phyloP scores from a whole-genome alignment of 2,113 vertebrate species.

The Tyrannus savana region DNA sequence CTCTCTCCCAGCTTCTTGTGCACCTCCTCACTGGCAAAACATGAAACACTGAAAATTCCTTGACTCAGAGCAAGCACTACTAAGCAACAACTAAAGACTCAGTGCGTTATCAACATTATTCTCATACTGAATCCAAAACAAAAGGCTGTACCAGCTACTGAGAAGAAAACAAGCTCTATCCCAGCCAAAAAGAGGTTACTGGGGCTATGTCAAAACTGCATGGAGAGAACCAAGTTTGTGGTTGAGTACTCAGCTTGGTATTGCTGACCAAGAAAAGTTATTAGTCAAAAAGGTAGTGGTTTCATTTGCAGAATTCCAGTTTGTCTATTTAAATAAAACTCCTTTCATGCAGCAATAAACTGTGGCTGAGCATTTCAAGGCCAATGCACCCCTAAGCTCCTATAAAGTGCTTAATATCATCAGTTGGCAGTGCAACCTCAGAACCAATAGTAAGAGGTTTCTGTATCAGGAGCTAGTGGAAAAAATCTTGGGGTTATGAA shows the following conservation, averaged over 20 bases:
- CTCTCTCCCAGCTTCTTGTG: background rate
- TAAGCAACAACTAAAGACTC: background rate
- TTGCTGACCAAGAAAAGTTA: background rate
- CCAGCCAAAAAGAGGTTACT: background rate
- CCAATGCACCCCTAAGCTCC: background rate
- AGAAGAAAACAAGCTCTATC: background rate
- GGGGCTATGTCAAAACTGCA: background rate
- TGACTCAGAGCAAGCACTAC: background rate
- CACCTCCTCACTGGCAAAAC: background rate
- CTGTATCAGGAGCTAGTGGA: background rate
- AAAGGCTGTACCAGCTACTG: background rate
- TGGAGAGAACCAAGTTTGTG: background rate
- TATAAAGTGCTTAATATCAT: background rate
- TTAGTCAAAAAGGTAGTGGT: background rate
- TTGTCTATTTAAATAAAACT: background rate
- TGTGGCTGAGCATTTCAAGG: background rate
- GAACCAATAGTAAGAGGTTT: background rate
- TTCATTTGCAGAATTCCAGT: background rate
- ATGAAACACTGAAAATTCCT: fast-evolving
- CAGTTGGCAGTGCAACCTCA: background rate
- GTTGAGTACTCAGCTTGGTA: background rate
- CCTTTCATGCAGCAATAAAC: background rate
- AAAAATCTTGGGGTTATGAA: background rate
- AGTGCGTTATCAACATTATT: background rate
- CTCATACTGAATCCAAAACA: background rate